Evolutionary conservation across 2,888 invertebrate genomes (phyloP).

Genomic region (Falcaria lacertinaria): DNA sequence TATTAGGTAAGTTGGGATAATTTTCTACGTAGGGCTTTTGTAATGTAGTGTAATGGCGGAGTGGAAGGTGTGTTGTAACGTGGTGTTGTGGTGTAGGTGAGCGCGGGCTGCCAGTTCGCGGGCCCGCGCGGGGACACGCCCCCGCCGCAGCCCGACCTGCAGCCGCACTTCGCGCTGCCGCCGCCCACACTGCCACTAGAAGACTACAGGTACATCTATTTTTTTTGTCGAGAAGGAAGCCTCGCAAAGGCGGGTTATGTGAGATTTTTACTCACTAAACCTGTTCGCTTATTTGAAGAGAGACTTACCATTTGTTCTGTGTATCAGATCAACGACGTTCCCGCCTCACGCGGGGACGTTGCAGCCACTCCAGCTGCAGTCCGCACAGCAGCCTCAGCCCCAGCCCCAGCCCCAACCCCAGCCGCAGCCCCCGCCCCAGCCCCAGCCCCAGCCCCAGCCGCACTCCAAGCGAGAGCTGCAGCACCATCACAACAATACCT

Average conservation of each 20-base stretch:
- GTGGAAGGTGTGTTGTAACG: no score
- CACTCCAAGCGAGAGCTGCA: slow-evolving; percentile 62
- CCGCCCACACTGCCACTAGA: slow-evolving; percentile 52
- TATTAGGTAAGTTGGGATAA: no score
- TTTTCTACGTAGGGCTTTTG: no score
- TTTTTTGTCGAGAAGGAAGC: no score
- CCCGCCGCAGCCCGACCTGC: slow-evolving; percentile 36
- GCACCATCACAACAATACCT: slow-evolving; percentile 45
- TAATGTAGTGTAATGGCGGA: no score
- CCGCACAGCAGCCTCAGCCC: slow-evolving; percentile 13
- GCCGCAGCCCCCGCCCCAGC: slow-evolving; percentile 4
- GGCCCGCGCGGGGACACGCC: slow-evolving; percentile 23
- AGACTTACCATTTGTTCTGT: no score
- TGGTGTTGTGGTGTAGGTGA: slow-evolving; percentile 31
- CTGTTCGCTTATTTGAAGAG: no score
- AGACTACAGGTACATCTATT: slow-evolving; percentile 51
- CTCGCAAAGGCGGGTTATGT: no score
- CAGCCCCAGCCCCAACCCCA: slow-evolving; percentile 7
- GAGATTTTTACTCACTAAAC: no score
- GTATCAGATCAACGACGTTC: slow-evolving; percentile 48
- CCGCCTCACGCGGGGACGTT: slow-evolving; percentile 42
- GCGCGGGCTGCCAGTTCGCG: slow-evolving; percentile 46
- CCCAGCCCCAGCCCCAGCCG: slow-evolving; percentile 24
- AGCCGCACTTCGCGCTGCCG: slow-evolving; percentile 54
- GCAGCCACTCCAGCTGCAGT: slow-evolving; percentile 4